Evolutionary conservation across 2,888 invertebrate species (phyloP).

Genomic region (Macrosoma leucophasiata): DNA sequence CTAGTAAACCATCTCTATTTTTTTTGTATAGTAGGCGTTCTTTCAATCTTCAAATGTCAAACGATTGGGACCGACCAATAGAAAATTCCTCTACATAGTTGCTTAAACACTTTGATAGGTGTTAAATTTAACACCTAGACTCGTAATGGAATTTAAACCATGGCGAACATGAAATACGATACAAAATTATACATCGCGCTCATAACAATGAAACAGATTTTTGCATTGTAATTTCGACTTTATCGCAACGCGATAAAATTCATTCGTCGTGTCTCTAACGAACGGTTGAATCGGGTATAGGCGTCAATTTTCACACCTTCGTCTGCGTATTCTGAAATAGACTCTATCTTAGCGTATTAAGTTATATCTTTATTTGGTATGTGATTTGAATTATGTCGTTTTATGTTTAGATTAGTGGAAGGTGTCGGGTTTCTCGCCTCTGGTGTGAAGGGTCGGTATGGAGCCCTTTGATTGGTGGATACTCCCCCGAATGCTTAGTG

Average conservation of each 20-base stretch:
- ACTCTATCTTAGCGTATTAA: constrained; percentile 8
- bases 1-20: no score
- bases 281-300: constrained; percentile 37
- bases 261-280: constrained; percentile 19
- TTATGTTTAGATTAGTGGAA: constrained; percentile 31
- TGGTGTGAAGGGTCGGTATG: constrained; percentile 65
- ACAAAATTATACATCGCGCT: constrained; percentile 13
- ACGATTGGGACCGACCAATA: constrained; percentile 47
- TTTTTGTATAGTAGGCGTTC: no score
- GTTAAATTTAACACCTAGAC: constrained; percentile 62
- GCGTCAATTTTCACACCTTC: constrained; percentile 73
- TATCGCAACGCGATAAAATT: constrained; percentile 29
- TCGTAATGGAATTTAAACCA: constrained; percentile 26
- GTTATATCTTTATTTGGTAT: constrained; percentile 23
- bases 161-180: constrained; percentile 15
- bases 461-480: constrained; percentile 52
- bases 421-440: constrained; percentile 72
- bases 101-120: constrained; percentile 54
- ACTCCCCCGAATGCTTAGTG: constrained; percentile 33
- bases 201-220: constrained; percentile 18
- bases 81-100: constrained; percentile 38
- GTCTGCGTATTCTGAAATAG: constrained; percentile 26
- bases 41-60: no score
- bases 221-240: constrained; percentile 22
- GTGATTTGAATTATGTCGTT: constrained; percentile 32